Evolutionary conservation across 2,797 vertebrate species (phyloP), one percentile per base, ranked within the genome.

Genomic region (Ciconia nigra): DNA sequence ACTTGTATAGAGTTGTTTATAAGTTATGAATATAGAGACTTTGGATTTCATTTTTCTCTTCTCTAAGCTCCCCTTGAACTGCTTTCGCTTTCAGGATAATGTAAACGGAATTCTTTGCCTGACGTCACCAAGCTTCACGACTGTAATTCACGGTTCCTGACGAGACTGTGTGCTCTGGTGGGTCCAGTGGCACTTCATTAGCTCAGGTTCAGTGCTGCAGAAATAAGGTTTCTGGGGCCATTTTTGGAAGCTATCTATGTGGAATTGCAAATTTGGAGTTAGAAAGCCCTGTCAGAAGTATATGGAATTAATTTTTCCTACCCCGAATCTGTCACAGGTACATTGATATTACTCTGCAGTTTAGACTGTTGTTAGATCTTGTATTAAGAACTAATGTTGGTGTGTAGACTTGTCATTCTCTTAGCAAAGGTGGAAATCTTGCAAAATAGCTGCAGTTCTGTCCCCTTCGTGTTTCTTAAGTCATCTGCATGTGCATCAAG

Each of bases 51-150:
- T 76, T 74, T 71, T 82, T 20, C 28, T 44, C 5, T 76, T 70
- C 49, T 0, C 0, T 49, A 7, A 66, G n/a, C 18, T 79, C 12
- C 10, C 12, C 22, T 73, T 52, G n/a, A 41, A 22, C 22, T 11
- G 12, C 6, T 1, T 51, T 28, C 83, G 47, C 17, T 92, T 88
- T 71, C 22, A 33, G 55, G 16, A 9, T 55, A 41, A 18, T 7
- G 15, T 73, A 73, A 65, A 58, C 51, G 7, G 39, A 87, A 55
- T 74, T 78, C 15, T n/a, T 83, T 61, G 29, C 16, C 46, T 35
- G 11, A 8, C 20, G 24, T 46, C 76, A 41, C 24, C n/a, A 39
- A 42, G 47, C 54, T 57, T 54, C 41, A 18, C 73, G 46, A 5
- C 41, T 17, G 22, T 33, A 33, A 5, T 61, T 87, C 19, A 7